Conservation (phyloP, 2,888 invertebrate species). For the Odontomyia ornata region DNA sequence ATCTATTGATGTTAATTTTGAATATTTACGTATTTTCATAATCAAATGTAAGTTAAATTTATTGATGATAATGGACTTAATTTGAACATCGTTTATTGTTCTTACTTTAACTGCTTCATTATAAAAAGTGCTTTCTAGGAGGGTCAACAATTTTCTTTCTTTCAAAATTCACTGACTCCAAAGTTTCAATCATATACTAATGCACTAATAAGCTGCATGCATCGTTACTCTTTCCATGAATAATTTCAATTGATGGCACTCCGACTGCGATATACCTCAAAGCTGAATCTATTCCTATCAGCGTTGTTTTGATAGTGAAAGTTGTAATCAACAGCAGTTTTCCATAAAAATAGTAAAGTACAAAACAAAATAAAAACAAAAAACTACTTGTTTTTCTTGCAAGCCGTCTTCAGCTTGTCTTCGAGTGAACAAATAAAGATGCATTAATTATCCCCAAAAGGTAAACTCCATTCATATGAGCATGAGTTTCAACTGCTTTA, state of each 20-base stretch:
- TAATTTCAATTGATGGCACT: not conserved
- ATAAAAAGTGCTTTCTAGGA: too few species aligned
- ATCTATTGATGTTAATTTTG: too few species aligned
- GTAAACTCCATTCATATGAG: not conserved
- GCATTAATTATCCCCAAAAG: not conserved
- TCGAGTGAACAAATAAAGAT: not conserved
- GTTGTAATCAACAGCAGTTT: constrained; percentile 1
- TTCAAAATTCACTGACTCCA: too few species aligned
- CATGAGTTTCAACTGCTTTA: not conserved
- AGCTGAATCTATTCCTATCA: not conserved
- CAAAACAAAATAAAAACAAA: not conserved
- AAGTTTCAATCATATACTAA: not conserved
- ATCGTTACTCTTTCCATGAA: not conserved
- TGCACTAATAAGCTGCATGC: not conserved
- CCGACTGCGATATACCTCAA: not conserved
- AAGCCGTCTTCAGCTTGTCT: not conserved
- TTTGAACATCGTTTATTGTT: too few species aligned
- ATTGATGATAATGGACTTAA: too few species aligned
- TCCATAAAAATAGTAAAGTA: not conserved
- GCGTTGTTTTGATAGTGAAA: not conserved
- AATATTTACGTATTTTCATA: too few species aligned
- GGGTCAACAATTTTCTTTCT: too few species aligned
- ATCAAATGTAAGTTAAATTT: too few species aligned
- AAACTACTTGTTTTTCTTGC: not conserved
- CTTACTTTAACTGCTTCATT: too few species aligned